These are phyloP conservation scores for Sebastes dallii DNA, from an alignment of 2,797 vertebrate species.

Conservation along the genomic window DNA sequence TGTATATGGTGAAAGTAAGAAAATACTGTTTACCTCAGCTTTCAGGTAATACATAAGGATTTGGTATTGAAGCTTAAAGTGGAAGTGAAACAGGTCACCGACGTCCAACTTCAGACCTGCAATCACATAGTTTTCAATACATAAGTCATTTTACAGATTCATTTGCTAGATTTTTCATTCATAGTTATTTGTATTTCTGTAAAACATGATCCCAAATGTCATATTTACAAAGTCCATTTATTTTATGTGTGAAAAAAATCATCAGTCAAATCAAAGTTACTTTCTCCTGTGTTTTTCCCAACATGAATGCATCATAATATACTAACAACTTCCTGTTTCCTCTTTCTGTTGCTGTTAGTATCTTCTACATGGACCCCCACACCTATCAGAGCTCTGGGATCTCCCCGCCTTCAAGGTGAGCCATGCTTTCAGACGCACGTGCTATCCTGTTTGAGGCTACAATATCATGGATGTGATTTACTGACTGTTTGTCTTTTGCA, in stretches of 20 bases:
- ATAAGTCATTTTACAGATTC: not conserved
- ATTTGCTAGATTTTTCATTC: not conserved
- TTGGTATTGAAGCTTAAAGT: not conserved
- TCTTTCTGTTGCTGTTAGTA: conserved; percentile 29
- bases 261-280: not conserved
- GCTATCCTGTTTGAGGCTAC: not conserved
- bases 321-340: not conserved
- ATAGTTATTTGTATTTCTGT: not conserved
- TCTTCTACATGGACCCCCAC: conserved; percentile 76
- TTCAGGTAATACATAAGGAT: not conserved
- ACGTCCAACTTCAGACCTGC: not conserved
- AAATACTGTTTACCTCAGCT: not conserved
- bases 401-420: conserved; percentile 80
- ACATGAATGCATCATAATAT: not conserved
- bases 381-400: conserved; percentile 75
- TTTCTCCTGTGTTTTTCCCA: not conserved
- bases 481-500: conserved; percentile 51
- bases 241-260: not conserved
- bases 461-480: not conserved
- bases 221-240: not conserved
- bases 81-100: too few relatives aligned
- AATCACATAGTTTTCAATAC: not conserved
- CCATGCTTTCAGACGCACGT: not conserved
- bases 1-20: not conserved
- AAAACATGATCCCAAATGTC: not conserved